phyloP scores from a whole-genome alignment of 2,113 vertebrate genomes.

The Oenanthe oenanthe region DNA sequence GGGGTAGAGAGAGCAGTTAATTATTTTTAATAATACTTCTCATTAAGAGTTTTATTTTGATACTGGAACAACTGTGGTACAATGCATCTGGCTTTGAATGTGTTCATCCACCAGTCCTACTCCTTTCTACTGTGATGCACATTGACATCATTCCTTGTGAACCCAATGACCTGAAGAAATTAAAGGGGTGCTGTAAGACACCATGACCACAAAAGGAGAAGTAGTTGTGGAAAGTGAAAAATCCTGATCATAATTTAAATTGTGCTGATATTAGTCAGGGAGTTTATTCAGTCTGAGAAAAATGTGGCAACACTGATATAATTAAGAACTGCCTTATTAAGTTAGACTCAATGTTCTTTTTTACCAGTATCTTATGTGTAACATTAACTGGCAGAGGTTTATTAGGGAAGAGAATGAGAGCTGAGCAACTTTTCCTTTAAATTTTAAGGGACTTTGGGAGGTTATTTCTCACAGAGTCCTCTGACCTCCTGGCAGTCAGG shows the following conservation, averaged over 20 bases:
- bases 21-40: conserved; percentile 3
- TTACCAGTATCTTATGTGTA: background rate
- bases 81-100: background rate
- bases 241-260: background rate
- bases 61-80: background rate
- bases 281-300: background rate
- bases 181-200: background rate
- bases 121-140: background rate
- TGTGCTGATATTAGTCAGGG: background rate
- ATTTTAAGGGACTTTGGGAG: background rate
- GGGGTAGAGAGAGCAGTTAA: background rate
- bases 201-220: background rate
- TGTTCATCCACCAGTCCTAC: background rate
- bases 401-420: background rate
- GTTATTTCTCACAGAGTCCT: background rate
- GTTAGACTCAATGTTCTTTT: background rate
- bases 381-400: background rate
- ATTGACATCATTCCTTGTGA: background rate
- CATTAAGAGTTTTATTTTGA: background rate
- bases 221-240: background rate
- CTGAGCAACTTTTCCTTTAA: background rate
- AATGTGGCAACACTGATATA: background rate
- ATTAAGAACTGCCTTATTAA: background rate
- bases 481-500: background rate
- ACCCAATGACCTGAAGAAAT: background rate